These are phyloP conservation scores for Drosophila monieri DNA, from an alignment of 2,888 invertebrate species.

Conservation along the genomic window DNA sequence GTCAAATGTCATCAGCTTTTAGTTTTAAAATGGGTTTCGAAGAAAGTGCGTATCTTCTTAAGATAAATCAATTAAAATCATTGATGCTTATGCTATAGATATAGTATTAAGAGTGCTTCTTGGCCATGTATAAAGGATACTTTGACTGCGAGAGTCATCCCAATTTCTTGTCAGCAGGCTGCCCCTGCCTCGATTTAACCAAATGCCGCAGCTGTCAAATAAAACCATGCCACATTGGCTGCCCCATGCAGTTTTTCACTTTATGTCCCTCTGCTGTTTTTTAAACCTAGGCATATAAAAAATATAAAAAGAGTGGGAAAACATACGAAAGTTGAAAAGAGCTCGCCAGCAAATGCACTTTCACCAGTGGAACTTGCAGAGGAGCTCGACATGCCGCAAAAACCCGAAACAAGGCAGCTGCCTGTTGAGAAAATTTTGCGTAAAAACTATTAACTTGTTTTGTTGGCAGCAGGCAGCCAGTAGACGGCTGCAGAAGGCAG, in stretches of 20 bases:
- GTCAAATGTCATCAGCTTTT: no score
- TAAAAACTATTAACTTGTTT: constrained; percentile 68
- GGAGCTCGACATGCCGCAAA: constrained; percentile 57
- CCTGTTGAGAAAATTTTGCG: constrained; percentile 54
- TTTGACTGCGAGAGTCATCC: not conserved
- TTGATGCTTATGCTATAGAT: no score
- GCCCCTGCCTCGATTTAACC: not conserved
- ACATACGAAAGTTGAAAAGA: constrained; percentile 26
- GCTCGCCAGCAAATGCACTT: constrained; percentile 43
- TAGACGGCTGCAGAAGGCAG: constrained; percentile 6
- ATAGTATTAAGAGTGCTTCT: no score
- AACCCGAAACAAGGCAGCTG: constrained; percentile 62
- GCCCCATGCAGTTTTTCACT: constrained; percentile 1
- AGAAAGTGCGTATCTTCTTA: no score
- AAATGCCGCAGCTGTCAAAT: constrained; percentile 27
- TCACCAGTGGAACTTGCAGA: constrained; percentile 36
- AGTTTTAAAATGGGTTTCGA: no score
- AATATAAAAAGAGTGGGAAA: constrained; percentile 2
- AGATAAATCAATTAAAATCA: no score
- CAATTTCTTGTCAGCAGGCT: not conserved
- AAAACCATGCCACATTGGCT: constrained; percentile 27
- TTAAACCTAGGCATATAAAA: not conserved
- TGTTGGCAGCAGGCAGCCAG: constrained; percentile 31
- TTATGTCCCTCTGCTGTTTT: not conserved
- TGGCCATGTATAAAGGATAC: not conserved